Evolutionary conservation across 2,113 vertebrate genomes (phyloP).

Genomic region (Cygnus buccinator): DNA sequence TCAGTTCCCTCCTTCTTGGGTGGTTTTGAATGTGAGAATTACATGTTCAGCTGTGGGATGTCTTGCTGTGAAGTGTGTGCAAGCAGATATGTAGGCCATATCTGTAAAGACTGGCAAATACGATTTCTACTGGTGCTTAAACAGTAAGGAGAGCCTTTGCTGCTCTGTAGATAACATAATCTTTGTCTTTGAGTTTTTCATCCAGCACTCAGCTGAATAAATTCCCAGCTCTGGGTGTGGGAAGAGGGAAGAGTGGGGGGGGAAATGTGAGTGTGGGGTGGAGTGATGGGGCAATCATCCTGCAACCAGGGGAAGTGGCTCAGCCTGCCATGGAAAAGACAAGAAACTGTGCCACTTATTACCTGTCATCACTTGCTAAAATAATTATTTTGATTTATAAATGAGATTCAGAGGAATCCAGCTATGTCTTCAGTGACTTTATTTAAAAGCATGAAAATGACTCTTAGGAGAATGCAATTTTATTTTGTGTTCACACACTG

Average conservation of each 20-base stretch:
- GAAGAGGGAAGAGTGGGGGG: not conserved
- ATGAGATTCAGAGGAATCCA: not conserved
- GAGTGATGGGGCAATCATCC: not conserved
- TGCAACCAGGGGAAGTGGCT: not conserved
- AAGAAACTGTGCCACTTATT: not conserved
- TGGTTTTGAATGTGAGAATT: conserved; percentile 25
- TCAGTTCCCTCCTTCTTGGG: not conserved
- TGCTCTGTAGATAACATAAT: not conserved
- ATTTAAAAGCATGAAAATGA: not conserved
- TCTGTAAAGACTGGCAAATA: conserved; percentile 17
- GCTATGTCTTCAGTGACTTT: not conserved
- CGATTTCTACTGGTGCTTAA: not conserved
- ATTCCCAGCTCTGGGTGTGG: not conserved
- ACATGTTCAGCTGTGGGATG: conserved; percentile 22
- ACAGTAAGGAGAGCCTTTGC: not conserved
- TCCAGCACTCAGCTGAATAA: not conserved
- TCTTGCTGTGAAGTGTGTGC: conserved; percentile 35
- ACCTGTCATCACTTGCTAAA: not conserved
- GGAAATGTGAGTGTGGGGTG: not conserved
- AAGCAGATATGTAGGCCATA: not conserved
- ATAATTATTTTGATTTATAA: conserved; percentile 18
- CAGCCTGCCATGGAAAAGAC: not conserved
- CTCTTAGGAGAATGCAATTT: not conserved
- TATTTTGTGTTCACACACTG: not conserved
- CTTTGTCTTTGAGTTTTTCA: not conserved